Conservation (phyloP, 2,113 vertebrate species). For the Phycodurus eques region DNA sequence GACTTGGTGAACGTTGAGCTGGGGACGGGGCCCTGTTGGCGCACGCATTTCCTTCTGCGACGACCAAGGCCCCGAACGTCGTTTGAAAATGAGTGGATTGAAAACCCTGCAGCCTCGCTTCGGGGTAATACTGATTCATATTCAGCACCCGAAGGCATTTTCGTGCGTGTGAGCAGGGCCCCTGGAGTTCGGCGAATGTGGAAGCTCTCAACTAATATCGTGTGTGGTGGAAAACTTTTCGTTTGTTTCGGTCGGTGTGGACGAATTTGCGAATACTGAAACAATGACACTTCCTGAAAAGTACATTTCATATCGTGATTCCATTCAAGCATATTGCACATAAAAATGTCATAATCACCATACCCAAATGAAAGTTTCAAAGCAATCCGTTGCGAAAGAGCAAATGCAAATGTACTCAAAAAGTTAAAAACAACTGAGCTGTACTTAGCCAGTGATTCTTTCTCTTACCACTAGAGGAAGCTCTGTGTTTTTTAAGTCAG, state of each 20-base stretch:
- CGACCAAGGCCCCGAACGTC: neutral
- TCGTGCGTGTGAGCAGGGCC: rapidly evolving
- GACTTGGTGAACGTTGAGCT: neutral
- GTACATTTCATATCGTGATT: no score
- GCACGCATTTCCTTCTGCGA: neutral
- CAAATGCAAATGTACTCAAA: no score
- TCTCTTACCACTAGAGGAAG: no score
- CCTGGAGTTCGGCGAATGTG: neutral
- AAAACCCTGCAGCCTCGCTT: rapidly evolving
- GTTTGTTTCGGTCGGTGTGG: neutral
- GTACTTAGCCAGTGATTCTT: no score
- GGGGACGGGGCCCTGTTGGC: conserved; percentile 33
- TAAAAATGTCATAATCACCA: no score
- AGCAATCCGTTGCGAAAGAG: no score
- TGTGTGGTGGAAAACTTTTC: neutral
- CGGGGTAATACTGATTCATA: rapidly evolving
- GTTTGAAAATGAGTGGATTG: neutral
- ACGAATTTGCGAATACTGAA: neutral
- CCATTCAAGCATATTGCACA: no score
- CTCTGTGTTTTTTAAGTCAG: no score
- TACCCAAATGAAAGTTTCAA: no score
- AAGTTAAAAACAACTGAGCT: no score
- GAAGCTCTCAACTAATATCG: neutral
- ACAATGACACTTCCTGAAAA: no score
- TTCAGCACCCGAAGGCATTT: rapidly evolving